These are phyloP conservation scores for Bombus impatiens DNA, from an alignment of 1,140 invertebrate species.

Conservation along the genomic window DNA sequence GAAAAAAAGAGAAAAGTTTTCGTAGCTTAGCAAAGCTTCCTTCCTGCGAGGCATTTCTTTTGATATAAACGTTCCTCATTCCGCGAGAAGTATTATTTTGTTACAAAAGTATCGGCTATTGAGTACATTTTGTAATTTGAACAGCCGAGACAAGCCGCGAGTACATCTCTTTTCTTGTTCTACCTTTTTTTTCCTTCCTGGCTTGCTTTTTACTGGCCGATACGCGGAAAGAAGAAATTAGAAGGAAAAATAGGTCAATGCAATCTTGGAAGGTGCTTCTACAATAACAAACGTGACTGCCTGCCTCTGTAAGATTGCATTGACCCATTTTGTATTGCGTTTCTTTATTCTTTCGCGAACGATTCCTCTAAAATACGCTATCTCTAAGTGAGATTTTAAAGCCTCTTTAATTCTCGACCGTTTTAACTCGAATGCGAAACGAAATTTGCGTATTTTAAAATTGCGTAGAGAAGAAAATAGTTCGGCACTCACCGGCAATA, in stretches of 20 bases:
- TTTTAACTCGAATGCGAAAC: background rate
- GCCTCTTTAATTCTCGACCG: background rate
- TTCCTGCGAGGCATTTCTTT: background rate
- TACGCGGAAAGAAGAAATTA: slow-evolving; percentile 16
- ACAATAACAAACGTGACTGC: slow-evolving; percentile 43
- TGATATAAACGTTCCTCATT: slow-evolving; percentile 17
- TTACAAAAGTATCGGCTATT: slow-evolving; percentile 37
- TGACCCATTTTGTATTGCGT: slow-evolving; percentile 37
- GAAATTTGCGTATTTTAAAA: background rate
- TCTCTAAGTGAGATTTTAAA: background rate
- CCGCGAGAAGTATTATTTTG: slow-evolving; percentile 17
- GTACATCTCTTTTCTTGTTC: background rate
- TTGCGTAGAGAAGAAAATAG: background rate
- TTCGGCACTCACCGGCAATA: too few relatives aligned
- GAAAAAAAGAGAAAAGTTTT: slow-evolving; percentile 3
- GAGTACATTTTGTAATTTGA: slow-evolving; percentile 30
- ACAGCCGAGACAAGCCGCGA: background rate
- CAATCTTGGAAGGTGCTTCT: slow-evolving; percentile 39
- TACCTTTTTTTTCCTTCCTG: background rate
- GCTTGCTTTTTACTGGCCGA: background rate
- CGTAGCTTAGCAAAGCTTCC: background rate
- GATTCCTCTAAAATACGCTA: background rate
- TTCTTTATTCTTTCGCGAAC: background rate
- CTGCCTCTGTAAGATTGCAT: slow-evolving; percentile 39
- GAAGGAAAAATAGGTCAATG: slow-evolving; percentile 32